A percentile compares a stretch with the other conserved stretches of the same genome.
These are phyloP conservation scores for Cetoscarus ocellatus DNA, from an alignment of 2,797 vertebrate genomes.

Conservation along the genomic window DNA sequence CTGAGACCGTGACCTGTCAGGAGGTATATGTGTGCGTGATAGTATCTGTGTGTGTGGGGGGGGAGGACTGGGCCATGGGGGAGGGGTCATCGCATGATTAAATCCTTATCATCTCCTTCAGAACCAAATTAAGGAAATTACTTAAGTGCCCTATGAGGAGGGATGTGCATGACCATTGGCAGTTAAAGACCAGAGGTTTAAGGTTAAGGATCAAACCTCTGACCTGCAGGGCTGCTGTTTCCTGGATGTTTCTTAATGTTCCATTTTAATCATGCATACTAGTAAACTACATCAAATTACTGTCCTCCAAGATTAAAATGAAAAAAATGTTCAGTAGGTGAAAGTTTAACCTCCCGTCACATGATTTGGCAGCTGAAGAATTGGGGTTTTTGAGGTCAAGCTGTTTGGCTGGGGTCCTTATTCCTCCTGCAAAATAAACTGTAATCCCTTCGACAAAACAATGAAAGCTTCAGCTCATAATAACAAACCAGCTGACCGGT, in stretches of 20 bases:
- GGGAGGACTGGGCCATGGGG: constrained; percentile 6
- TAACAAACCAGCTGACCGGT: constrained; percentile 9
- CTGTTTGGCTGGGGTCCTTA: not conserved
- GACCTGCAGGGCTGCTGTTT: constrained; percentile 53
- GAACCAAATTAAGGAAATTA: constrained; percentile 77
- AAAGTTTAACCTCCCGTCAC: not conserved
- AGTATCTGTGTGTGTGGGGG: not conserved
- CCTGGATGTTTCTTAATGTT: not conserved
- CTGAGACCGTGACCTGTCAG: constrained; percentile 58
- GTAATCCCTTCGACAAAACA: constrained; percentile 16
- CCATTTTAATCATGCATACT: not conserved
- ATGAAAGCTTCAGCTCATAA: constrained; percentile 6
- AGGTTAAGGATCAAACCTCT: constrained; percentile 53
- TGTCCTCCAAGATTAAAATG: not conserved
- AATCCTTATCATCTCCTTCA: constrained; percentile 74
- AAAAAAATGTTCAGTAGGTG: not conserved
- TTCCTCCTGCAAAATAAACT: constrained; percentile 2
- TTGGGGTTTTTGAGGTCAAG: not conserved
- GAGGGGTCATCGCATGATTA: constrained; percentile 58
- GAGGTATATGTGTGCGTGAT: constrained; percentile 33
- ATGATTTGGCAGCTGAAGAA: constrained; percentile 5
- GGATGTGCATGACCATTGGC: constrained; percentile 43
- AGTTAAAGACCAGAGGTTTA: constrained; percentile 50
- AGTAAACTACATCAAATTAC: not conserved
- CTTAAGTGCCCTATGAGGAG: constrained; percentile 59